Percentiles rank a stretch among this genome's conserved stretches.
Evolutionary conservation across 2,113 vertebrate species (phyloP).

Genomic region (Apaloderma vittatum): DNA sequence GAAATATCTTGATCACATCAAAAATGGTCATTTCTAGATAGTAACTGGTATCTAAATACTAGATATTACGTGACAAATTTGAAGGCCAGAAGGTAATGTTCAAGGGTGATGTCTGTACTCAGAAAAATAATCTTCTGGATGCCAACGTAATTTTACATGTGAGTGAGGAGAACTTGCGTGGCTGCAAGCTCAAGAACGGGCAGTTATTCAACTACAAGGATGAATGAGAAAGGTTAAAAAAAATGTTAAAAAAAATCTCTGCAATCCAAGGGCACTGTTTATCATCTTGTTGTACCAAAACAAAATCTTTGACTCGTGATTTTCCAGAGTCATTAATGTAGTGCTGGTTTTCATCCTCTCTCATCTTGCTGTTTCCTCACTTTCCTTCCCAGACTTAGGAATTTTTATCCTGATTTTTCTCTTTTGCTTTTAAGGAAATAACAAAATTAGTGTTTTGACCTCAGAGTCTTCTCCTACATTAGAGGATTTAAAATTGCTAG

Average conservation of each 20-base stretch:
- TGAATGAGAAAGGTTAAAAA: neutral
- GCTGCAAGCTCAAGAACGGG: neutral
- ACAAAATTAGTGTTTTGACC: neutral
- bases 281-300: constrained; percentile 14
- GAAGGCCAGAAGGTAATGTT: constrained; percentile 13
- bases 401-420: neutral
- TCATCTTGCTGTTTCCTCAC: neutral
- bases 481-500: neutral
- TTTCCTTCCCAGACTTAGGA: neutral
- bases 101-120: neutral
- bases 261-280: neutral
- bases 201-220: neutral
- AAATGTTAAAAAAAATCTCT: neutral
- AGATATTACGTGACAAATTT: neutral
- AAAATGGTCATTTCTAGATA: neutral
- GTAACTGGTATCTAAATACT: neutral
- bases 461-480: neutral
- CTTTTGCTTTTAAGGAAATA: constrained; percentile 12
- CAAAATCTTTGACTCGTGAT: neutral
- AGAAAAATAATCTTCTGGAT: neutral
- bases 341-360: neutral
- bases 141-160: neutral
- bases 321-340: neutral
- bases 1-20: neutral
- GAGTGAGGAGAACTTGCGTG: neutral